Base-by-base conservation (phyloP, 1,140 invertebrate genomes). In the Drosophila novamexicana region DNA sequence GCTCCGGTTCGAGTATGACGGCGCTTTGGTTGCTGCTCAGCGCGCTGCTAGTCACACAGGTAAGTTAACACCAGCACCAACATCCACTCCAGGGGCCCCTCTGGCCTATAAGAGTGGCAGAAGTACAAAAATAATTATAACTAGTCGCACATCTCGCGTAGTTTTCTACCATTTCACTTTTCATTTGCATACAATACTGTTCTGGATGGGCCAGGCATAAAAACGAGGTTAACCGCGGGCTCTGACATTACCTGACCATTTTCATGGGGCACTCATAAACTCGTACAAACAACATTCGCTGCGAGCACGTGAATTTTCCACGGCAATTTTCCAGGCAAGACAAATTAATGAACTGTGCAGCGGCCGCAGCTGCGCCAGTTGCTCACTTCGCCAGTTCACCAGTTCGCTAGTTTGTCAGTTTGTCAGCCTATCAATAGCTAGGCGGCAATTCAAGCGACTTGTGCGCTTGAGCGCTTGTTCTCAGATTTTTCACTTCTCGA, bases 121-220 rank as follows among this genome's bases (percentile, higher is more conserved):
- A 54, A 1, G 29, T 32, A 34, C 22, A 29, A 29, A 29, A 22
- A 52, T 29, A 65, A 66, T 73, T 73, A 73, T 54, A 47, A 68
- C n/a, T 36, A 39, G 47, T 52, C 8, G 22, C 22, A 32, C 32
- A 42, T 32, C 22, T 5, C 10, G 53, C 45, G 32, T 58, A 73
- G 69, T 81, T 81, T 81, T 66, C 71, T 54, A 62, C 63, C 81
- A 85, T 90, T 89, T 89, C 85, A 90, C 84, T 90, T 89, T 89
- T 84, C 85, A 90, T 89, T 88, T 88, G 76, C 84, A 88, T 88
- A 88, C 77, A 88, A 88, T 89, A 80, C 75, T 65, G 84, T 89
- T 88, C 83, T 88, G 44, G 58, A 18, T 18, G 64, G 54, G 66
- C 34, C 39, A 40, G 64, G 59, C 71, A 72, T 79, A 75, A 90